Base-by-base conservation (phyloP, 1,140 invertebrate genomes). In the Microvelia longipes region DNA sequence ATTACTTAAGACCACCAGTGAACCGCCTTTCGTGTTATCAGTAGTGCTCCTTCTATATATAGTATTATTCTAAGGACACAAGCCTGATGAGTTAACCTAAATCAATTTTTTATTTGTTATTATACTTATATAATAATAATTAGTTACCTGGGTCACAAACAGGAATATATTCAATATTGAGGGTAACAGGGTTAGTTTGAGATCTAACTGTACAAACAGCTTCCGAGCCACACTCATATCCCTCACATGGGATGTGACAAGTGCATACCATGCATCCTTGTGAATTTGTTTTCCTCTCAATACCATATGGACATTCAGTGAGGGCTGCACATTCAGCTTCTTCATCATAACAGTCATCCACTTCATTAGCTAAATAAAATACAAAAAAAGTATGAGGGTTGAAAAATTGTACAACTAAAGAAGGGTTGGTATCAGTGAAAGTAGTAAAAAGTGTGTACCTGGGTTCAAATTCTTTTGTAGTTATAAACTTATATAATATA, bases 161-260 rank as follows among this genome's bases (percentile, higher is more conserved):
- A 5, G 83, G 82, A 71, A 76, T 77, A 73, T 82, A 85, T 50
- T 82, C 73, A 5, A 79, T 76, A 72, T 82, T 73, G 27, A 68
- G 73, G 72, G 69, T 76, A 62, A 61, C 67, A 14, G 25, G 81
- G 73, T 78, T 84, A 74, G 62, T 78, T 75, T 80, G 84, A 70
- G 76, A 81, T 71, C 87, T 82, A 19, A 90, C 84, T 1, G 85
- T 83, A 75, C 91, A 94, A 69, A 83, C 82, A 25, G 85, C 84
- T n/a, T 80, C 84, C 27, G 83, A 80, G 0, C 84, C 81, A 75
- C 92, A 93, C 0, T 69, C 62, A 1, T 76, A 67, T 19, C 79
- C 78, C 19, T 80, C 79, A 75, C 92, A 94, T 0, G 91, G 92
- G 78, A 94, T 82, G 67, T 82, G 80, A 76, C 93, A 95, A 13